Evolutionary conservation across 2,113 vertebrate species (phyloP).

Genomic region (Oplegnathus fasciatus): DNA sequence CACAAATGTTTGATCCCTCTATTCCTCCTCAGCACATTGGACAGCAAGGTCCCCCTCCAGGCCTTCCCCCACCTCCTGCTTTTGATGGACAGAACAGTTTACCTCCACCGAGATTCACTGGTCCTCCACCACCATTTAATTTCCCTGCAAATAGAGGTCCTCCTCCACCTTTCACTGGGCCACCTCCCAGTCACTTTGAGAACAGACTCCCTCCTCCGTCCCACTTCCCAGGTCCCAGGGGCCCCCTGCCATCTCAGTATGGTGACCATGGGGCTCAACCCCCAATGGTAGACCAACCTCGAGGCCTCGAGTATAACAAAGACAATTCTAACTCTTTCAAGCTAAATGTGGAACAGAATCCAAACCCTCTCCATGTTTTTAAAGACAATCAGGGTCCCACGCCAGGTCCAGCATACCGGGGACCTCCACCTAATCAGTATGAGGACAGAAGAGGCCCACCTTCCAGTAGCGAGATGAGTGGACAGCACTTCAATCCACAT

Average conservation of each 20-base stretch:
- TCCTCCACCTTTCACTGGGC: slow-evolving; percentile 79
- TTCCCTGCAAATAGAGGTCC: slow-evolving; percentile 90
- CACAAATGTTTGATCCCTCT: slow-evolving; percentile 85
- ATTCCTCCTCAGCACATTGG: slow-evolving; percentile 86
- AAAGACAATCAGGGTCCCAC: slow-evolving; percentile 75
- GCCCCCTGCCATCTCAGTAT: slow-evolving; percentile 85
- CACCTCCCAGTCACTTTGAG: slow-evolving; percentile 84
- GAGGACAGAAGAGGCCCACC: slow-evolving; percentile 84
- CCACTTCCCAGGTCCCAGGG: slow-evolving; percentile 87
- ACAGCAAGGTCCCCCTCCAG: slow-evolving; percentile 84
- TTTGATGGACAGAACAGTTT: slow-evolving; percentile 87
- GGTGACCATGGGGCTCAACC: slow-evolving; percentile 85
- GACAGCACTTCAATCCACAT: slow-evolving; percentile 78
- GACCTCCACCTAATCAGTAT: slow-evolving; percentile 82
- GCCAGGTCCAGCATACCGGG: slow-evolving; percentile 73
- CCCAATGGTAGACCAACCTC: slow-evolving; percentile 64
- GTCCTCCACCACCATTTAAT: slow-evolving; percentile 89
- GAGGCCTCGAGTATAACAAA: slow-evolving; percentile 74
- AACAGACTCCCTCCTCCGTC: slow-evolving; percentile 86
- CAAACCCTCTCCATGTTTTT: slow-evolving; percentile 69
- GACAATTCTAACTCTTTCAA: slow-evolving; percentile 72
- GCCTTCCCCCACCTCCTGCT: slow-evolving; percentile 77
- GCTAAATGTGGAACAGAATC: slow-evolving; percentile 71
- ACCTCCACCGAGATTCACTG: slow-evolving; percentile 85
- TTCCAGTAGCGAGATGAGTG: slow-evolving; percentile 71